Conservation (phyloP, 2,113 vertebrate genomes). For the Caranx ignobilis region DNA sequence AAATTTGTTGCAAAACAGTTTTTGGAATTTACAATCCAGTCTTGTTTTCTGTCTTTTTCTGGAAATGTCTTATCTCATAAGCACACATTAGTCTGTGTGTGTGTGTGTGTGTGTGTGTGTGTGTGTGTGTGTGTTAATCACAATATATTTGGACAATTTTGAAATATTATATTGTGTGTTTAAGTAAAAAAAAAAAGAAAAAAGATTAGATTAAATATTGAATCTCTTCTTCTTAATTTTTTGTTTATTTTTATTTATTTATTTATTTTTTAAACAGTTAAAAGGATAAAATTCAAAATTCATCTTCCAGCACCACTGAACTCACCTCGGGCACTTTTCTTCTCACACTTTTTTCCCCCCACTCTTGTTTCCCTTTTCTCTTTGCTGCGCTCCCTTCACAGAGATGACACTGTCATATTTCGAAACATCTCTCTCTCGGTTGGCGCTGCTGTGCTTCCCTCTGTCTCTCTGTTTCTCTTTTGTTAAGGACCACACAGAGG, state of each 20-base stretch:
- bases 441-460: constrained; percentile 79
- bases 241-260: background rate
- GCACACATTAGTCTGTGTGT: background rate
- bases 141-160: constrained; percentile 4
- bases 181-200: background rate
- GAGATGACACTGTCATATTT: constrained; percentile 85
- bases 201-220: background rate
- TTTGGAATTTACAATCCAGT: constrained; percentile 36
- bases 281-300: constrained; percentile 5
- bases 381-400: constrained; percentile 61
- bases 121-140: background rate
- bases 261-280: background rate
- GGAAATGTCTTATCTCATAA: constrained; percentile 5
- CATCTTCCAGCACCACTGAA: constrained; percentile 21
- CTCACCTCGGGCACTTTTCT: constrained; percentile 26
- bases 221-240: background rate
- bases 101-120: background rate
- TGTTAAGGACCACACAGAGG: constrained; percentile 86
- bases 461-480: constrained; percentile 82
- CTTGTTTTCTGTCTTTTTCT: constrained; percentile 31
- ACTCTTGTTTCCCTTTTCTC: constrained; percentile 19
- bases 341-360: constrained; percentile 7
- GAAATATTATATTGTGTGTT: background rate
- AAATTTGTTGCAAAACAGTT: constrained; percentile 18
- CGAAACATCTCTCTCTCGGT: constrained; percentile 84